phyloP scores from a whole-genome alignment of 2,113 vertebrate species.

The Macrotus californicus region DNA sequence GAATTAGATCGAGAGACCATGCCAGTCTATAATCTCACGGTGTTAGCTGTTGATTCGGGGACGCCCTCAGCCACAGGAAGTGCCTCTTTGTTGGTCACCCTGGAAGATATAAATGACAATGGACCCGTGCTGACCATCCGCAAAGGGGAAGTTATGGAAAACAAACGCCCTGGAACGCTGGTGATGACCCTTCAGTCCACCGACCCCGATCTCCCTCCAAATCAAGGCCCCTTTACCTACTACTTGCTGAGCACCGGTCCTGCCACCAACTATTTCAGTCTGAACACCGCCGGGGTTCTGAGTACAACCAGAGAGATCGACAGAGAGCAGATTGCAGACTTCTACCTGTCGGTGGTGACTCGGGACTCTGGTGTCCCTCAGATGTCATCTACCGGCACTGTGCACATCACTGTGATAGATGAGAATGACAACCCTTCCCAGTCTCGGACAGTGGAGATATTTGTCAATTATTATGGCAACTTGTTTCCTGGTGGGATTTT shows the following conservation, averaged over 20 bases:
- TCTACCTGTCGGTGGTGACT: constrained; percentile 91
- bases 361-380: constrained; percentile 94
- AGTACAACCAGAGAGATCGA: constrained; percentile 94
- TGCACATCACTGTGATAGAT: constrained; percentile 90
- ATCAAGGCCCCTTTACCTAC: constrained; percentile 94
- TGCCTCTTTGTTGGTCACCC: constrained; percentile 88
- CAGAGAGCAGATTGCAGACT: constrained; percentile 93
- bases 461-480: constrained; percentile 93
- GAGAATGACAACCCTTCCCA: constrained; percentile 97
- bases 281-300: constrained; percentile 88
- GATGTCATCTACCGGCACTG: constrained; percentile 96
- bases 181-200: constrained; percentile 87
- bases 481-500: constrained; percentile 92
- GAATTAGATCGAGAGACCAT: constrained; percentile 91
- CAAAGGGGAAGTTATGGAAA: constrained; percentile 93
- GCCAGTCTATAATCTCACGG: constrained; percentile 91
- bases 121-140: constrained; percentile 87
- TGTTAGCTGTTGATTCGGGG: constrained; percentile 93
- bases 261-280: constrained; percentile 90
- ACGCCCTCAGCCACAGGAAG: constrained; percentile 91
- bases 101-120: constrained; percentile 97
- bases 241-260: constrained; percentile 89
- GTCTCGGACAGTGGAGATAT: constrained; percentile 91
- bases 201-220: constrained; percentile 93
- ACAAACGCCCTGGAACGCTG: constrained; percentile 87